Evolutionary conservation across 2,797 vertebrate genomes (phyloP).

Genomic region (Falco cherrug): DNA sequence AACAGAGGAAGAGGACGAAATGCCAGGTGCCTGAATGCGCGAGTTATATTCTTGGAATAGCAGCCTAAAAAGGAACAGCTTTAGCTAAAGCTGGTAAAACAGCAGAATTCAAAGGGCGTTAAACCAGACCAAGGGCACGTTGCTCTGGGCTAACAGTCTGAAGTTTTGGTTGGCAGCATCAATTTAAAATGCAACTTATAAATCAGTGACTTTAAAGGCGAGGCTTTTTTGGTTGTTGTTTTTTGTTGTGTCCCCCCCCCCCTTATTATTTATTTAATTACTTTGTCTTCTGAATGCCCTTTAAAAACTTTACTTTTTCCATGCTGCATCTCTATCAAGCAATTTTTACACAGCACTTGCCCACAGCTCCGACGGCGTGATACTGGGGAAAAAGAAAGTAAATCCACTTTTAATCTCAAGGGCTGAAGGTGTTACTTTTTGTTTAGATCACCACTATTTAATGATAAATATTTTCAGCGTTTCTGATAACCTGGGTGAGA

Average conservation of each 20-base stretch:
- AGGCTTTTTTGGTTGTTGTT: not conserved
- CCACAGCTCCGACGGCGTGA: not conserved
- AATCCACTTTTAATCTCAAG: not conserved
- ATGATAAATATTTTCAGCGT: not conserved
- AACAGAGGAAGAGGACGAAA: not conserved
- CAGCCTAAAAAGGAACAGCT: not conserved
- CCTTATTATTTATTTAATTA: not conserved
- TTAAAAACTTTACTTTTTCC: not conserved
- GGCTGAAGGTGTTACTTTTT: not conserved
- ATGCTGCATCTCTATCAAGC: not conserved
- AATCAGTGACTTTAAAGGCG: not conserved
- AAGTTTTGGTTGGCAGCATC: not conserved
- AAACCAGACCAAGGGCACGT: not conserved
- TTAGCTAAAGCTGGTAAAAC: not conserved
- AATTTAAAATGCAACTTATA: not conserved
- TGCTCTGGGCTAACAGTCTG: not conserved
- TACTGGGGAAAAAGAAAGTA: not conserved
- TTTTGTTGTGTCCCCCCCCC: too few relatives aligned
- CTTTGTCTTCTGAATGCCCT: not conserved
- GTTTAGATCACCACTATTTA: not conserved
- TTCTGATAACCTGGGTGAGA: conserved; percentile 12
- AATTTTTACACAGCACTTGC: not conserved
- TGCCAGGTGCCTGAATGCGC: not conserved
- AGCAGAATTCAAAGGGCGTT: not conserved
- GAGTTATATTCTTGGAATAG: not conserved